Conservation (phyloP, 2,113 vertebrate species). For the Scomber scombrus region DNA sequence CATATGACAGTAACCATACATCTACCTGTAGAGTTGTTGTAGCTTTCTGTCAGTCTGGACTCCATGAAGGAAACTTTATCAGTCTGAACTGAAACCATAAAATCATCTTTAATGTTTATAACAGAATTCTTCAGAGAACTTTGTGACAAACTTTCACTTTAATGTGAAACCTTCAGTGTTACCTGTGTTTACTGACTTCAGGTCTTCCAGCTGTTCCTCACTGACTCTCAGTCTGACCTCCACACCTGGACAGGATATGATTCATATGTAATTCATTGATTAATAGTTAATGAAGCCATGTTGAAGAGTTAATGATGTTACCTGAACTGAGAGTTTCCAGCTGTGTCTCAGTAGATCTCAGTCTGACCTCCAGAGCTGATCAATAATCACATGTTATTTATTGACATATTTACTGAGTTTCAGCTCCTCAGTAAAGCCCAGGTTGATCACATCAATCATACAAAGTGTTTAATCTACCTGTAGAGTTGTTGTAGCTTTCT, state of each 20-base stretch:
- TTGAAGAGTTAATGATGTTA: too few relatives aligned
- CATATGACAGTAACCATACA: too few relatives aligned
- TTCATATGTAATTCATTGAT: background rate
- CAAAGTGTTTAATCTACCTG: background rate
- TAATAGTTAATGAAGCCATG: too few relatives aligned
- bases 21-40: constrained; percentile 14
- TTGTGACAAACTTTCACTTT: too few relatives aligned
- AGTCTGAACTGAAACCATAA: constrained; percentile 7
- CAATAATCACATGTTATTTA: too few relatives aligned
- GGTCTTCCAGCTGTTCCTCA: background rate
- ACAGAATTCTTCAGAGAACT: too few relatives aligned
- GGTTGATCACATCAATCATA: too few relatives aligned
- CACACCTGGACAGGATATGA: constrained; percentile 22
- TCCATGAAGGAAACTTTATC: constrained; percentile 6
- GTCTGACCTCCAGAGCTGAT: background rate
- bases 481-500: background rate
- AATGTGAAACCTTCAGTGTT: too few relatives aligned
- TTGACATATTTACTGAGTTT: too few relatives aligned
- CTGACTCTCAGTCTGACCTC: background rate
- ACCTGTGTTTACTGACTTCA: constrained; percentile 12
- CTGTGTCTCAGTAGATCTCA: background rate
- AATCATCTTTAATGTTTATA: background rate
- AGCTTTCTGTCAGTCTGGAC: constrained; percentile 3
- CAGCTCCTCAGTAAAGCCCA: too few relatives aligned
- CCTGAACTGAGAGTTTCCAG: too few relatives aligned